Conservation (phyloP, 2,888 invertebrate genomes). For the Apodemia zela region DNA sequence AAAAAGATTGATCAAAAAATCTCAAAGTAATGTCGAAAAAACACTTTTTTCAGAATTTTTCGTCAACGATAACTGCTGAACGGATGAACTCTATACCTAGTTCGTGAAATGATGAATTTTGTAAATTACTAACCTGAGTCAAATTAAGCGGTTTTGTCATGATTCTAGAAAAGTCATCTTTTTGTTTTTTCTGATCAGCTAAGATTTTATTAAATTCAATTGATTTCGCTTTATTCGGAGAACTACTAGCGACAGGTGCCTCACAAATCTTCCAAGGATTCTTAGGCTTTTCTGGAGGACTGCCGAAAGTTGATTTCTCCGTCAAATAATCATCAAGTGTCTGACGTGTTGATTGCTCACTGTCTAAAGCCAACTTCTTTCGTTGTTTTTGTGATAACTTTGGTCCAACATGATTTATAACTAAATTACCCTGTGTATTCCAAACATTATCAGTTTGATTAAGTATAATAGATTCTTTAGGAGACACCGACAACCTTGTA, state of each 20-base stretch:
- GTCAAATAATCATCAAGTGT: conserved; percentile 51
- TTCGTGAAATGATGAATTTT: too few relatives aligned
- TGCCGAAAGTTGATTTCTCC: conserved; percentile 47
- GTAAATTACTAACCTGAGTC: conserved; percentile 82
- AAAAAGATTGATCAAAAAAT: too few relatives aligned
- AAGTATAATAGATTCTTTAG: conserved; percentile 49
- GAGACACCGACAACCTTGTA: conserved; percentile 52
- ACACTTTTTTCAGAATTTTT: too few relatives aligned
- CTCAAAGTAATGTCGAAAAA: too few relatives aligned
- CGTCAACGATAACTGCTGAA: too few relatives aligned
- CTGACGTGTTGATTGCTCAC: conserved; percentile 42
- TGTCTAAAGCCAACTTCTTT: conserved; percentile 77
- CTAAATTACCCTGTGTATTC: conserved; percentile 51
- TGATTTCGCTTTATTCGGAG: conserved; percentile 56
- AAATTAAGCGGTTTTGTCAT: conserved; percentile 86
- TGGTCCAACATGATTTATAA: conserved; percentile 68
- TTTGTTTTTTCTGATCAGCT: conserved; percentile 86
- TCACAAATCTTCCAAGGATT: conserved; percentile 70
- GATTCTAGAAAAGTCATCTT: conserved; percentile 85
- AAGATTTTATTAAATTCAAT: conserved; percentile 81
- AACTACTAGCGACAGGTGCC: conserved; percentile 51
- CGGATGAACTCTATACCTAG: too few relatives aligned
- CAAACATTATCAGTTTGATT: conserved; percentile 49
- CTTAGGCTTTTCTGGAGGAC: conserved; percentile 68
- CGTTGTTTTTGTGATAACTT: conserved; percentile 84